Evolutionary conservation across 1,140 invertebrate species (phyloP).

Genomic region (Frieseomelitta varia): DNA sequence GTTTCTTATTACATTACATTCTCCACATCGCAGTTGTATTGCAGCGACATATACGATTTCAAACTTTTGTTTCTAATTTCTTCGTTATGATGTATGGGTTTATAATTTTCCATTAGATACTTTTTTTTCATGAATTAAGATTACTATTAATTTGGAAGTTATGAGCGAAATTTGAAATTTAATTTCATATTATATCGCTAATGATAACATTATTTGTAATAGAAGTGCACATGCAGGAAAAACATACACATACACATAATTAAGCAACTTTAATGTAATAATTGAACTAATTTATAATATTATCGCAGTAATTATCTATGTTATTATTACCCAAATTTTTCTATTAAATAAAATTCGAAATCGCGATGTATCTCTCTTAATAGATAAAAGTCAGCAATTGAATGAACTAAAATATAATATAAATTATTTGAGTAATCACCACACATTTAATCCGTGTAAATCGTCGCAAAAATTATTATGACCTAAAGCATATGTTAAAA

Average conservation of each 20-base stretch:
- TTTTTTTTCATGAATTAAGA: slow-evolving; percentile 37
- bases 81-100: slow-evolving; percentile 49
- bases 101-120: slow-evolving; percentile 58
- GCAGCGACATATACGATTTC: slow-evolving; percentile 52
- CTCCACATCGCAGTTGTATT: slow-evolving; percentile 63
- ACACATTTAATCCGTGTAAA: slow-evolving; percentile 41
- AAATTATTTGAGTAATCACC: slow-evolving; percentile 56
- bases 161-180: slow-evolving; percentile 52
- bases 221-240: slow-evolving; percentile 53
- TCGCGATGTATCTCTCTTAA: slow-evolving; percentile 25
- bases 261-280: slow-evolving; percentile 50
- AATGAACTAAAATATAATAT: slow-evolving; percentile 58
- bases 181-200: slow-evolving; percentile 52
- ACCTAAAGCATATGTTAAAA: background rate
- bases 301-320: slow-evolving; percentile 31
- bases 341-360: slow-evolving; percentile 21
- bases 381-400: slow-evolving; percentile 30
- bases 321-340: slow-evolving; percentile 36
- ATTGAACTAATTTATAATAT: slow-evolving; percentile 53
- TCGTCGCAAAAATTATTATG: slow-evolving; percentile 48
- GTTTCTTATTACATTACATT: slow-evolving; percentile 59
- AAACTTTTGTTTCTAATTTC: slow-evolving; percentile 47
- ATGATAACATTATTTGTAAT: slow-evolving; percentile 49
- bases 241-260: slow-evolving; percentile 47
- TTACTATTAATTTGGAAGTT: slow-evolving; percentile 54